Percentiles rank a stretch among this genome's conserved stretches.
These are phyloP conservation scores for Ibidorhyncha struthersii DNA, from an alignment of 2,113 vertebrate species.

Conservation along the genomic window DNA sequence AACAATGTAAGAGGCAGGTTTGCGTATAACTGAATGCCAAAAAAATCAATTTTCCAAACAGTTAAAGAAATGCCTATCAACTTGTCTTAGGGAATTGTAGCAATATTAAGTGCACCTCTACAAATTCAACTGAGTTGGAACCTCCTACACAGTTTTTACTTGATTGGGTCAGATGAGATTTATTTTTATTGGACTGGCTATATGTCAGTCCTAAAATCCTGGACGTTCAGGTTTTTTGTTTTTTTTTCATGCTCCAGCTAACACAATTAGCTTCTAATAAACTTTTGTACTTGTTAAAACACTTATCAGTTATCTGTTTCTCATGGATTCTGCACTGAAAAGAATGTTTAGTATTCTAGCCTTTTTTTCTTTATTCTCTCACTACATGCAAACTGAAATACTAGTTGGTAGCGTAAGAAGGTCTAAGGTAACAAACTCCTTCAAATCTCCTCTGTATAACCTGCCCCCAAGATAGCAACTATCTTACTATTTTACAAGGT, in stretches of 20 bases:
- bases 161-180: neutral
- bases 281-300: neutral
- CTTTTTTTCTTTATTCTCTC: neutral
- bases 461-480: neutral
- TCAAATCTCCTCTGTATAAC: neutral
- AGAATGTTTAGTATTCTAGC: neutral
- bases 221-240: neutral
- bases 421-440: neutral
- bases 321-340: neutral
- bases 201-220: neutral
- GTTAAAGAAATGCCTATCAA: neutral
- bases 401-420: neutral
- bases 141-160: neutral
- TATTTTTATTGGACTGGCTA: neutral
- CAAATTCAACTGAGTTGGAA: neutral
- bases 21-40: neutral
- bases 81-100: neutral
- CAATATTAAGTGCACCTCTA: neutral
- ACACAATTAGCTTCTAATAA: neutral
- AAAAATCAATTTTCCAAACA: neutral
- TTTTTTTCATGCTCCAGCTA: neutral
- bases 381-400: neutral
- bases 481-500: neutral
- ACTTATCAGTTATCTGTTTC: neutral
- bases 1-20: neutral